Evolutionary conservation across 1,140 invertebrate genomes (phyloP).

Genomic region (Wasmannia auropunctata): DNA sequence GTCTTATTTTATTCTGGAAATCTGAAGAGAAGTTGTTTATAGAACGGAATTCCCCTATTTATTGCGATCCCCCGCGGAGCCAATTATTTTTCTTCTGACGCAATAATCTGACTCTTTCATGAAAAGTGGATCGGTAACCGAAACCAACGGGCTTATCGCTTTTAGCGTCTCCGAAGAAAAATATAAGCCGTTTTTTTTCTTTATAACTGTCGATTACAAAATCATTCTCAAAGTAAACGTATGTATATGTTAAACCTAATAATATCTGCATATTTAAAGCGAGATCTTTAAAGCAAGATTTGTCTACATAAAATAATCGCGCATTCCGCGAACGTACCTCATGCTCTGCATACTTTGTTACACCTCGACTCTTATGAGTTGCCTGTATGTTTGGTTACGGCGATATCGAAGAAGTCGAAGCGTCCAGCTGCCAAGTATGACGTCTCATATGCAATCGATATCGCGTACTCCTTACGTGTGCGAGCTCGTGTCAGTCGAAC

Average conservation of each 20-base stretch:
- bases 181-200: not conserved
- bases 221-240: too few species aligned
- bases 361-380: not conserved
- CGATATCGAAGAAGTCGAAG: not conserved
- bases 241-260: not conserved
- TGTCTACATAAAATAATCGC: not conserved
- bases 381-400: not conserved
- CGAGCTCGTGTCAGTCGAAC: not conserved
- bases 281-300: too few species aligned
- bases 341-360: not conserved
- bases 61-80: not conserved
- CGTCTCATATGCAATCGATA: slow-evolving; percentile 33
- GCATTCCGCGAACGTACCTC: not conserved
- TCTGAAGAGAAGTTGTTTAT: slow-evolving; percentile 38
- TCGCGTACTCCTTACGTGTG: not conserved
- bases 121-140: slow-evolving; percentile 15
- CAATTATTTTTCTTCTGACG: slow-evolving; percentile 12
- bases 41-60: slow-evolving; percentile 25
- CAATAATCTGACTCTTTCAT: not conserved
- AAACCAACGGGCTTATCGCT: not conserved
- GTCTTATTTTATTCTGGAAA: slow-evolving; percentile 43
- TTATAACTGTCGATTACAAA: not conserved
- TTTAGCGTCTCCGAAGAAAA: not conserved
- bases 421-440: not conserved
- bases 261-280: not conserved